Evolutionary conservation across 1,140 invertebrate species (phyloP), one percentile per base, ranked within the genome.

Genomic region (Dreissena polymorpha): DNA sequence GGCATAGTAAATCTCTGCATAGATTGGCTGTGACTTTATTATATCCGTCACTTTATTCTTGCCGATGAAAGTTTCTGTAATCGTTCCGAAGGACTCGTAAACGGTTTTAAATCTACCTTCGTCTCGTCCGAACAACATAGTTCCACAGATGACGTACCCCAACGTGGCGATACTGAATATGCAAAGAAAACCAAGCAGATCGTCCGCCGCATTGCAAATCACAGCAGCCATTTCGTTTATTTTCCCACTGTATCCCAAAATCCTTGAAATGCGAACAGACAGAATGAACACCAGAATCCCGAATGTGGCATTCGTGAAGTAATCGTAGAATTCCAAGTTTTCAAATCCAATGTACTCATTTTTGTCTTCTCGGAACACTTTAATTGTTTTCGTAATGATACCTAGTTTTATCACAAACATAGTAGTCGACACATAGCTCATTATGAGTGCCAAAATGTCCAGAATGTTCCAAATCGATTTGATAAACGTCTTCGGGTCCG

Each of bases 1-100:
- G 5, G 96, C 88, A 89, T 96, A 97, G 90, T 95, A 97, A 27
- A 96, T 94, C n/a, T 96, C 96, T 8, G 96, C 96, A 51, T 96
- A 90, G 25, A 96, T 89, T 71, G 95, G 93, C 91, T 96, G 95
- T 0, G 95, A 95, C 29, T 93, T 90, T 88, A 96, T 94, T 21
- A 97, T 94, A 16, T 94, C 94, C 55, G 94, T 91, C 87, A 96
- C 96, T 89, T 96, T 94, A 90, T 96, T 96, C 89, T 96, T 96
- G 2, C 96, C 96, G 18, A 97, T 92, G 88, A 96, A 95, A 74
- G 85, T 77, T 55, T 87, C 87, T 16, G 86, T 83, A 16, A 89
- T 64, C 29, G 84, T 88, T 49, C 88, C 85, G 39, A 83, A 83
- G 21, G 88, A 73, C 25, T 84, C 78, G 39, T 86, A 86, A n/a